A percentile compares a stretch with the other conserved stretches of the same genome.
Conservation (phyloP, 2,888 invertebrate genomes). For the Desoria tigrina region DNA sequence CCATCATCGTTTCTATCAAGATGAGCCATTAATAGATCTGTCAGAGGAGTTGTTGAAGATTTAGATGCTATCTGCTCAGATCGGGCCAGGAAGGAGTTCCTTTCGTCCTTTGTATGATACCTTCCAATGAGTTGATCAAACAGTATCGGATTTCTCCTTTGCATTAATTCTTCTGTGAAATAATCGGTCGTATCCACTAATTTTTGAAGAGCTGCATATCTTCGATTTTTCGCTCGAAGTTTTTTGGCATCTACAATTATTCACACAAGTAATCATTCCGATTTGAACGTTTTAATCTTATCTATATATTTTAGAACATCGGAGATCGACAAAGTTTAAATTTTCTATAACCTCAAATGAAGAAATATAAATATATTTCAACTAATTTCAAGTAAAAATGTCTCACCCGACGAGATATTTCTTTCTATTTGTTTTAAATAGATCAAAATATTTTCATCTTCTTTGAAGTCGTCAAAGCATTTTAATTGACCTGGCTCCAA, state of each 20-base stretch:
- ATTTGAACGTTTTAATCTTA: no score
- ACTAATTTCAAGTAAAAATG: background rate
- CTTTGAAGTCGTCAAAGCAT: slow-evolving; percentile 63
- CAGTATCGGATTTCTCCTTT: slow-evolving; percentile 82
- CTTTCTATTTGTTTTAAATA: slow-evolving; percentile 65
- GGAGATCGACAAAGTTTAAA: slow-evolving; percentile 1
- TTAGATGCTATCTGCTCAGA: slow-evolving; percentile 35
- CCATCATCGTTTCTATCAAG: slow-evolving; percentile 71
- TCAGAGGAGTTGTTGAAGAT: slow-evolving; percentile 44
- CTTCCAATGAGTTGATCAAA: slow-evolving; percentile 88
- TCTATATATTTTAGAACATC: no score
- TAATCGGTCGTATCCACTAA: slow-evolving; percentile 71
- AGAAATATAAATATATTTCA: background rate
- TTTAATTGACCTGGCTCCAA: slow-evolving; percentile 69
- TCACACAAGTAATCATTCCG: slow-evolving; percentile 26
- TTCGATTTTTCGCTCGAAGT: slow-evolving; percentile 65
- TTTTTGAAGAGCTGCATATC: slow-evolving; percentile 77
- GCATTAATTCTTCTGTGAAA: slow-evolving; percentile 92
- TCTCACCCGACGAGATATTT: background rate
- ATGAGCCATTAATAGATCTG: slow-evolving; percentile 72
- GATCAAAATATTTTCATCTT: slow-evolving; percentile 63
- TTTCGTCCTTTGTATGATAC: slow-evolving; percentile 77
- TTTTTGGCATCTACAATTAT: slow-evolving; percentile 16
- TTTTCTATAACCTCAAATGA: background rate
- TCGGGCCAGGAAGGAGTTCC: slow-evolving; percentile 57